Evolutionary conservation across 2,888 invertebrate genomes (phyloP), one percentile per base, ranked within the genome.

Genomic region (Orthosia cruda): DNA sequence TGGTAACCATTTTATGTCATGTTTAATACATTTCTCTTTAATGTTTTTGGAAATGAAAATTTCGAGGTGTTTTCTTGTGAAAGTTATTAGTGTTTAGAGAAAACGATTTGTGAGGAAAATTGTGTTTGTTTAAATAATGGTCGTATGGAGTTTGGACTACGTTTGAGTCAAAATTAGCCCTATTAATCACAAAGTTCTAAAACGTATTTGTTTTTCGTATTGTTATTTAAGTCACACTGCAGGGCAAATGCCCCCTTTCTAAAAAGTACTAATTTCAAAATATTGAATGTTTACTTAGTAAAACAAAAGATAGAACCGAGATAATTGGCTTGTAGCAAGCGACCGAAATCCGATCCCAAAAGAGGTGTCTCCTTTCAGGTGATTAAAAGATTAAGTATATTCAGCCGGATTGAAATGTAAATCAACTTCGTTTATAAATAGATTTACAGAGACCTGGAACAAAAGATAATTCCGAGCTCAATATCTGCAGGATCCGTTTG

Each of bases 21-120:
- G 77, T 71, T 84, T 84, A 71, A 82, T 82, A 86, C 63, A 86
- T 88, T 84, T 84, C 74, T 77, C 77, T 78, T 87, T 83, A 88
- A 84, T 89, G 83, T 85, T 87, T 86, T 83, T 81, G 82, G 86
- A 84, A 86, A 88, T 81, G 86, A 84, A 87, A 80, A 79, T 85
- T 83, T 74, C 71, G 74, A 78, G 78, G 84, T 80, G 65, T 80
- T 85, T 74, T 49, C 63, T 61, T 58, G 57, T 20, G 63, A 62
- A 75, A 85, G 65, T 85, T 87, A 77, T 87, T 83, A 63, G 77
- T 87, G 71, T 81, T 77, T 66, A 65, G 71, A 77, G 77, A 76
- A 80, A 88, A 85, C 71, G 77, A 80, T 81, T 88, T 86, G 62
- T 55, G 64, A 68, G 47, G 70, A 55, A 74, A 83, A 84, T 83